These are phyloP conservation scores for Lycophotia porphyrea DNA, from an alignment of 2,888 invertebrate species.

Conservation along the genomic window DNA sequence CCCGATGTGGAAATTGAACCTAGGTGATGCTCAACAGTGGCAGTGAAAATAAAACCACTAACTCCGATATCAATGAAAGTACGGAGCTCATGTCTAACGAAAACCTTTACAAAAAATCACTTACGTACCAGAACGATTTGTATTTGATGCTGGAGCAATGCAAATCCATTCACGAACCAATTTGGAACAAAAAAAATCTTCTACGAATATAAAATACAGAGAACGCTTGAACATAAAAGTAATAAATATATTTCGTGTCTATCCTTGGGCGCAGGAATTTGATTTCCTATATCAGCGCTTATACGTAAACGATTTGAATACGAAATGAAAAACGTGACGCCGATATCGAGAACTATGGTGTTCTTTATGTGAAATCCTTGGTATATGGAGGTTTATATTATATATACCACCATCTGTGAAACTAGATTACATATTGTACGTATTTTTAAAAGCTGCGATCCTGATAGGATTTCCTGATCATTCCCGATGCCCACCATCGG, in stretches of 20 bases:
- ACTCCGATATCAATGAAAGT: constrained; percentile 6
- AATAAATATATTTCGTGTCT: constrained; percentile 57
- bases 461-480: neutral
- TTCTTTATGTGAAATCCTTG: constrained; percentile 38
- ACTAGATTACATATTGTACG: neutral
- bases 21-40: neutral
- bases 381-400: neutral
- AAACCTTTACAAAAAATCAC: neutral
- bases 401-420: neutral
- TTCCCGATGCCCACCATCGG: too few relatives aligned
- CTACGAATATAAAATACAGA: constrained; percentile 36
- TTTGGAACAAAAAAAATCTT: constrained; percentile 28
- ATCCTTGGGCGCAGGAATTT: constrained; percentile 50
- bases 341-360: constrained; percentile 45
- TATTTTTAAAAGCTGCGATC: neutral
- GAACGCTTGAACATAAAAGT: constrained; percentile 38
- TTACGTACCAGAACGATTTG: constrained; percentile 27
- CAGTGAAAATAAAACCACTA: neutral
- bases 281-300: constrained; percentile 55
- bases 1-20: neutral
- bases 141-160: constrained; percentile 17
- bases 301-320: constrained; percentile 66
- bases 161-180: constrained; percentile 34
- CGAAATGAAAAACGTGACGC: constrained; percentile 69
- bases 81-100: neutral